Evolutionary conservation across 2,113 vertebrate genomes (phyloP).

Genomic region (Caretta caretta): DNA sequence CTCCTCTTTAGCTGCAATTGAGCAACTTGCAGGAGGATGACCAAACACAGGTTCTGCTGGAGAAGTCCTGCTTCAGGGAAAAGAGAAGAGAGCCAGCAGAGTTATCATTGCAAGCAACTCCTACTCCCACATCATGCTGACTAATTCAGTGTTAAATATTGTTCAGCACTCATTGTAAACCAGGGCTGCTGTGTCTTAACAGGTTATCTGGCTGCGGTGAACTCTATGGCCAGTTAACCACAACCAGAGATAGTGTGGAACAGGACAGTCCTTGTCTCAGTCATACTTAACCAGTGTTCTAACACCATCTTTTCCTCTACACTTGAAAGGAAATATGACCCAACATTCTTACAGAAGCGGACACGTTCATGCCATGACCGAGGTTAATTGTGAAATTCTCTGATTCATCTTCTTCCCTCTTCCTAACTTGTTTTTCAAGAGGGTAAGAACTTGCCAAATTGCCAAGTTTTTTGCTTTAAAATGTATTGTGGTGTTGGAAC

Average conservation of each 20-base stretch:
- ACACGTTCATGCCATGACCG: neutral
- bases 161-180: neutral
- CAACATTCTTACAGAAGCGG: neutral
- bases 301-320: slow-evolving; percentile 3
- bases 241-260: neutral
- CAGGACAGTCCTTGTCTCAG: neutral
- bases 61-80: neutral
- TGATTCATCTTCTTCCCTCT: slow-evolving; percentile 44
- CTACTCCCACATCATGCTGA: neutral
- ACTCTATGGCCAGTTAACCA: neutral
- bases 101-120: neutral
- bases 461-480: neutral
- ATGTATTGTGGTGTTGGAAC: neutral
- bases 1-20: too few species aligned
- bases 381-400: neutral
- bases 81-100: neutral
- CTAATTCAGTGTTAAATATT: neutral
- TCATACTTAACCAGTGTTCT: neutral
- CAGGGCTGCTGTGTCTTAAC: neutral
- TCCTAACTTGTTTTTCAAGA: neutral
- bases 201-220: neutral
- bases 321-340: neutral
- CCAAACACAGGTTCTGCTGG: neutral
- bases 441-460: neutral
- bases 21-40: neutral